Conservation (phyloP, 2,113 vertebrate genomes). For the Heterocephalus glaber region DNA sequence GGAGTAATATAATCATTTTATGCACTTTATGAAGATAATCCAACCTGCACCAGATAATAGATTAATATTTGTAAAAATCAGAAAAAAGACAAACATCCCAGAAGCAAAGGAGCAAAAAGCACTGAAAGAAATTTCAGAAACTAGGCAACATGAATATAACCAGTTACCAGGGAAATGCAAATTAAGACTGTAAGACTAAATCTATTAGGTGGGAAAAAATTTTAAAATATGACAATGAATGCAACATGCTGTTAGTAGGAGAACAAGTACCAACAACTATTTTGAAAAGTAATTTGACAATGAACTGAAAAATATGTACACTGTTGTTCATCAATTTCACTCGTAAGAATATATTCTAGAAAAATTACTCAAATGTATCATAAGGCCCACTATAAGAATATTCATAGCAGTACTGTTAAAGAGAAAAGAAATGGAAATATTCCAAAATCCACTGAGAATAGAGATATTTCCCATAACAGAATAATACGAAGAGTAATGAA, state of each 20-base stretch:
- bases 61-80: neutral
- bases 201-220: neutral
- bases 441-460: neutral
- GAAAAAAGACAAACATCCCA: neutral
- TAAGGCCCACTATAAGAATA: neutral
- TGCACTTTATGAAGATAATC: neutral
- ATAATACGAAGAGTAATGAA: neutral
- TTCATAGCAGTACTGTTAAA: neutral
- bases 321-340: neutral
- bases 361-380: neutral
- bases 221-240: neutral
- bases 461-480: neutral
- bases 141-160: neutral
- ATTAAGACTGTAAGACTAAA: neutral
- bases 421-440: neutral
- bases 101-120: neutral
- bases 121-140: slow-evolving; percentile 1
- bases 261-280: neutral
- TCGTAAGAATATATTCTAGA: neutral
- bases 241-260: neutral
- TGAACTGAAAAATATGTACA: neutral
- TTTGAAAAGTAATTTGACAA: neutral
- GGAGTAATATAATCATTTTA: neutral
- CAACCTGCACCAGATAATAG: neutral
- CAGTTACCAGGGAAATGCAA: neutral